Evolutionary conservation across 2,113 vertebrate genomes (phyloP), one percentile per base, ranked within the genome.

Genomic region (Ellobius talpinus): DNA sequence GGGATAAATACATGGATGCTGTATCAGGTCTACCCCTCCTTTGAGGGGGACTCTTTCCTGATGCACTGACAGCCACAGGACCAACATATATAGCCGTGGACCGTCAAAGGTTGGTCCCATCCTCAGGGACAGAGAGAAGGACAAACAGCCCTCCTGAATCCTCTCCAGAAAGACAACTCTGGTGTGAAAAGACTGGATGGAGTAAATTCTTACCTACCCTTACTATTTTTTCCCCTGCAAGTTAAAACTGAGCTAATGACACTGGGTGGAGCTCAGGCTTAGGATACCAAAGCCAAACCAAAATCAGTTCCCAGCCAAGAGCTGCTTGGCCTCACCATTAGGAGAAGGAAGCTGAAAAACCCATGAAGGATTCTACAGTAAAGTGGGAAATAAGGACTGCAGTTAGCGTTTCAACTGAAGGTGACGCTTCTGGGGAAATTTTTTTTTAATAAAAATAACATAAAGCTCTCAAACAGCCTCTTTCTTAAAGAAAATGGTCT

Each of bases 241-340:
- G 98, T 98, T 99, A 99, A 99, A 99, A 98, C 99, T 98, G 98
- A 99, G 99, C 99, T 99, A 99, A 99, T 99, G 99, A 99, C 98
- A 98, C 98, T 99, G 99, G 99, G 99, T 99, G 99, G 99, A 98
- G 99, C 99, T 97, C 98, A 96, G 98, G 97, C 98, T 94, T 98
- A 98, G 97, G 93, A 87, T 94, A 92, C 82, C 87, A 77, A 96
- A 98, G 99, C 99, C 99, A 99, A 99, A 99, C 99, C 99, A 99
- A 99, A 99, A 99, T 98, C 97, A 98, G 98, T 98, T 99, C 98
- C 98, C 21, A 89, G 99, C 99, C 99, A 99, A 99, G 98, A 99
- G 98, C 98, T 98, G 99, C 98, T 98, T 98, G 99, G 99, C 99
- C 98, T 98, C 98, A 96, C 97, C 96, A 94, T 98, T 97, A 97